Percentiles rank a stretch among this genome's conserved stretches.
Conservation (phyloP, 2,888 invertebrate species). For the Synanthedon tipuliformis region DNA sequence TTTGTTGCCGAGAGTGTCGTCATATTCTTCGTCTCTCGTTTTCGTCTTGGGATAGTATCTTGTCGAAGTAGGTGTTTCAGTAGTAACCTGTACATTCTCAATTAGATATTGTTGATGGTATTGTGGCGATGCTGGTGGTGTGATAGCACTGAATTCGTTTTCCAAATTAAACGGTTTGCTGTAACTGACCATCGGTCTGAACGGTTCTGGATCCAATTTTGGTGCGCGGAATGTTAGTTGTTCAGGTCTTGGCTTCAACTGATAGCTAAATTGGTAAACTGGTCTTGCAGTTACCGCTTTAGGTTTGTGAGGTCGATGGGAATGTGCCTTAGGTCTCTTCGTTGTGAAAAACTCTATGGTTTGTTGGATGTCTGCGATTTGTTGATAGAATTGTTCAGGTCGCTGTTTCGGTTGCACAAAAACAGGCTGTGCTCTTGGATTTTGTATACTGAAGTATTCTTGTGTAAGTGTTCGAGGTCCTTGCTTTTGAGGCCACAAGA, state of each 20-base stretch:
- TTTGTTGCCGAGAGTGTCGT: slow-evolving; percentile 36
- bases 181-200: slow-evolving; percentile 74
- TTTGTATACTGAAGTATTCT: slow-evolving; percentile 65
- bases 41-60: slow-evolving; percentile 63
- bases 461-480: slow-evolving; percentile 62
- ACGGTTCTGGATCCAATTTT: slow-evolving; percentile 71
- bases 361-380: slow-evolving; percentile 75
- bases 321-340: slow-evolving; percentile 63
- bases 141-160: slow-evolving; percentile 55
- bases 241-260: slow-evolving; percentile 66
- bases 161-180: slow-evolving; percentile 60
- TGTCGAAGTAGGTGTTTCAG: slow-evolving; percentile 62
- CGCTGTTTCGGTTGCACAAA: slow-evolving; percentile 50
- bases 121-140: slow-evolving; percentile 45
- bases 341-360: slow-evolving; percentile 74
- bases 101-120: slow-evolving; percentile 56
- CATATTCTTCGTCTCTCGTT: slow-evolving; percentile 60
- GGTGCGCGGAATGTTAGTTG: slow-evolving; percentile 60
- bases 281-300: slow-evolving; percentile 70
- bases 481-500: slow-evolving; percentile 64
- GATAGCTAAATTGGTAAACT: slow-evolving; percentile 80
- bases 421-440: slow-evolving; percentile 45
- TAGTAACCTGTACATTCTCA: slow-evolving; percentile 57
- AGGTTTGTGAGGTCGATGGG: slow-evolving; percentile 52
- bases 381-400: slow-evolving; percentile 72